Conservation (phyloP, 2,888 invertebrate species). For the Drosophila diplacantha region DNA sequence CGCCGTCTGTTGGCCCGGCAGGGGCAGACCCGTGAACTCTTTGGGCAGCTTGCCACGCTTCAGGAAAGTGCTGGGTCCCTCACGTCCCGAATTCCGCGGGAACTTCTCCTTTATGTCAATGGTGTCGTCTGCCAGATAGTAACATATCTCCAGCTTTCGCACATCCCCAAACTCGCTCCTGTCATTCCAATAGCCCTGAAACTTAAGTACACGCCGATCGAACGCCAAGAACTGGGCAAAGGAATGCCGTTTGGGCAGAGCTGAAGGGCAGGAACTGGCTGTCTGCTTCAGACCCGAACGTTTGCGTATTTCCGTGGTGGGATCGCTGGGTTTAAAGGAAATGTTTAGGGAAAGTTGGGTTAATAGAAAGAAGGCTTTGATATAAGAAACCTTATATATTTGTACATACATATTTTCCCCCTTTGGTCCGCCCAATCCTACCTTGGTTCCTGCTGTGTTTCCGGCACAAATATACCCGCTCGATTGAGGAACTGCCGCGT, state of each 20-base stretch:
- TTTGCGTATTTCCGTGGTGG: constrained; percentile 78
- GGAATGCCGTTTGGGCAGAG: constrained; percentile 80
- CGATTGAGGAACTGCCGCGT: constrained; percentile 90
- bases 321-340: constrained; percentile 75
- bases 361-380: constrained; percentile 1
- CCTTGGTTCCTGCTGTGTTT: constrained; percentile 81
- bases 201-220: constrained; percentile 86
- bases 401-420: too few relatives aligned
- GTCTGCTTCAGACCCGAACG: constrained; percentile 63
- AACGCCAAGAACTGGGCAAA: constrained; percentile 90
- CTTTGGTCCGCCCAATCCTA: constrained; percentile 65
- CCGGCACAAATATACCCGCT: constrained; percentile 89
- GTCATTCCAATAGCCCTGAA: constrained; percentile 95
- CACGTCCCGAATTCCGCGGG: constrained; percentile 83
- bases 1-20: constrained; percentile 79
- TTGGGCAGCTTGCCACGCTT: constrained; percentile 88
- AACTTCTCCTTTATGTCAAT: constrained; percentile 90
- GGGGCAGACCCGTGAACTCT: constrained; percentile 71
- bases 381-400: too few relatives aligned
- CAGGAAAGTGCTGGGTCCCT: constrained; percentile 85
- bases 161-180: constrained; percentile 86
- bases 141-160: constrained; percentile 88
- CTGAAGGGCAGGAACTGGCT: constrained; percentile 27
- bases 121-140: constrained; percentile 91
- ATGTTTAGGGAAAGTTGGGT: background rate